Conservation (phyloP, 2,888 invertebrate genomes). For the Euphydryas editha region DNA sequence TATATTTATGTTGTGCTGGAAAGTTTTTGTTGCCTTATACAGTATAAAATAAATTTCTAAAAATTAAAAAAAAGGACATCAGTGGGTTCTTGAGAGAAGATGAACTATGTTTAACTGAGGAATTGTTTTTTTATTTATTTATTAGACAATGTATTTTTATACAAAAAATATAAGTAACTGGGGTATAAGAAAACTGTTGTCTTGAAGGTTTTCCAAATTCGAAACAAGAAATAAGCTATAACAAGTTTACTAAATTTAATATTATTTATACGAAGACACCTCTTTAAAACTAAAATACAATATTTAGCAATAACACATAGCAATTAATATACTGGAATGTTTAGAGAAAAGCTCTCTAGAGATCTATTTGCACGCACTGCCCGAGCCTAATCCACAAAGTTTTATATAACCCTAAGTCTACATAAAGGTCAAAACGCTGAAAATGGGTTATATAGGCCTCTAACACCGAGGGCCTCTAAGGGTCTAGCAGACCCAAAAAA, state of each 20-base stretch:
- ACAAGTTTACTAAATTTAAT: not conserved
- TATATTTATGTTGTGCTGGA: not conserved
- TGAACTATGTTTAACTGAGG: too few species aligned
- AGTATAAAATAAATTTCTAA: not conserved
- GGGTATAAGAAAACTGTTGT: not conserved
- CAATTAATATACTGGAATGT: slow-evolving; percentile 41
- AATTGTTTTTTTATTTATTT: too few species aligned
- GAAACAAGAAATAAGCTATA: not conserved
- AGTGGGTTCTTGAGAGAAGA: too few species aligned
- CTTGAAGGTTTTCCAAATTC: not conserved
- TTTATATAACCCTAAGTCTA: slow-evolving; percentile 67
- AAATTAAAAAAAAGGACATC: too few species aligned
- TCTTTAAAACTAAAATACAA: not conserved
- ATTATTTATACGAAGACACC: not conserved
- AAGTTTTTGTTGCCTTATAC: not conserved
- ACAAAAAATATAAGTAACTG: not conserved
- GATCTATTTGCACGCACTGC: slow-evolving; percentile 44
- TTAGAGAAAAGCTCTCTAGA: slow-evolving; percentile 43
- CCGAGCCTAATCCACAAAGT: slow-evolving; percentile 59
- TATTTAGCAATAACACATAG: slow-evolving; percentile 29
- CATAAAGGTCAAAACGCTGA: slow-evolving; percentile 72
- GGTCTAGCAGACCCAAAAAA: slow-evolving; percentile 81
- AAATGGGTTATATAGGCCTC: slow-evolving; percentile 77
- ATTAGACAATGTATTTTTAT: too few species aligned
- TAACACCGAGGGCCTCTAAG: slow-evolving; percentile 71